Base-by-base conservation (phyloP, 1,140 invertebrate species). In the Lasioglossum baleicum region DNA sequence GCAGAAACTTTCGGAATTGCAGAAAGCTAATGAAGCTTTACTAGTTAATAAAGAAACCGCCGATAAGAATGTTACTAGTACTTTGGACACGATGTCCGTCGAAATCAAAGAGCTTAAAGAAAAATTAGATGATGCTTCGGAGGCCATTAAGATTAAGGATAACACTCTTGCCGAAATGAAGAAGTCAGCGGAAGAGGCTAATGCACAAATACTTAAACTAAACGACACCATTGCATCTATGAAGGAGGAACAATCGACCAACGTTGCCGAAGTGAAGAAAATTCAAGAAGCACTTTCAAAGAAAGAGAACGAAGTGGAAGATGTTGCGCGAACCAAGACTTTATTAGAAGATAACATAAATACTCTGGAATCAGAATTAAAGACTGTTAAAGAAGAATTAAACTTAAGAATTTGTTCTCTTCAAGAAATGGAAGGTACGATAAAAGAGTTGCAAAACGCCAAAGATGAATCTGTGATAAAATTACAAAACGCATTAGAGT, bases 1-100 rank as follows among this genome's bases (percentile, higher is more conserved):
- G 72, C 83, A 79, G 15, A 85, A 88, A 20, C 81, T 91, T 3
- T 73, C 75, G 56, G 81, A 87, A 60, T 77, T 92, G 22, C 80
- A 69, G 10, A 65, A 65, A 58, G 67, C 93, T 82, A 92, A 93
- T 77, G 92, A 91, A 26, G 11, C 48, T 51, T 70, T 84, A 31
- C 1, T 53, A 61, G 48, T 26, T 31, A 85, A 48, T 67, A 86
- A 80, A 44, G 83, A 88, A 70, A 84, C 74, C 4, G 51, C 51
- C 3, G 61, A 88, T 20, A 88, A 87, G 65, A 83, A 86, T 78
- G 75, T 84, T 10, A 75, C 79, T 26, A 76, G 61, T 7, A 80
- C 81, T 10, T 71, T 85, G 42, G 80, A 86, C 51, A 60, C 42
- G 11, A 68, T 82, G 68, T 73, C 65, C 11, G 77, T 15, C 15